Evolutionary conservation across 2,888 invertebrate species (phyloP).

Genomic region (Herminia tarsipennalis): DNA sequence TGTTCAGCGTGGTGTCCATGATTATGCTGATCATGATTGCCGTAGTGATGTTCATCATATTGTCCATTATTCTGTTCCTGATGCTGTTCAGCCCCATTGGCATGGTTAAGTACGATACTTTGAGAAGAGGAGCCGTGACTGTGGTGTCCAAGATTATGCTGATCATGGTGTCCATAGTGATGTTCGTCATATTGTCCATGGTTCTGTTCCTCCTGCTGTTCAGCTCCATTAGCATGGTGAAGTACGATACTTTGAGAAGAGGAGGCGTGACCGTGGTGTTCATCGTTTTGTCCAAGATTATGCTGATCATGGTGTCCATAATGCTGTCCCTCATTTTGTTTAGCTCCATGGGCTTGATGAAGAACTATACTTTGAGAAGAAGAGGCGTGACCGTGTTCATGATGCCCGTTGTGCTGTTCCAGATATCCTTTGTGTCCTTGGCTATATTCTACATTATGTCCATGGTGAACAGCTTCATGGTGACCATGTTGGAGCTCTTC

Average conservation of each 20-base stretch:
- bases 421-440: constrained; percentile 18
- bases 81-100: not conserved
- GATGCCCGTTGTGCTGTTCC: too few species aligned
- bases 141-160: too few species aligned
- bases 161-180: constrained; percentile 2
- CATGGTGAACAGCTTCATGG: not conserved
- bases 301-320: not conserved
- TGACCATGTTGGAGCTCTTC: not conserved
- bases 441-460: constrained; percentile 32
- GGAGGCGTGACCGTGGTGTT: constrained; percentile 1
- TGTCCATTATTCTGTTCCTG: constrained; percentile 22
- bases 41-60: not conserved
- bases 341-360: too few species aligned
- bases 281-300: not conserved
- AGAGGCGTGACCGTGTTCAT: too few species aligned
- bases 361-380: too few species aligned
- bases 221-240: too few species aligned
- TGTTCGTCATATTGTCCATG: not conserved
- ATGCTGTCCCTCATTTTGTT: not conserved
- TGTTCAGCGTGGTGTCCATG: constrained; percentile 20
- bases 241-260: too few species aligned
- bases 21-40: constrained; percentile 25
- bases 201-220: not conserved
- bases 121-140: constrained; percentile 27
- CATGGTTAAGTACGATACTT: not conserved